A percentile compares a stretch with the other conserved stretches of the same genome.
Evolutionary conservation across 2,113 vertebrate species (phyloP).

Genomic region (Daphoenositta chrysoptera): DNA sequence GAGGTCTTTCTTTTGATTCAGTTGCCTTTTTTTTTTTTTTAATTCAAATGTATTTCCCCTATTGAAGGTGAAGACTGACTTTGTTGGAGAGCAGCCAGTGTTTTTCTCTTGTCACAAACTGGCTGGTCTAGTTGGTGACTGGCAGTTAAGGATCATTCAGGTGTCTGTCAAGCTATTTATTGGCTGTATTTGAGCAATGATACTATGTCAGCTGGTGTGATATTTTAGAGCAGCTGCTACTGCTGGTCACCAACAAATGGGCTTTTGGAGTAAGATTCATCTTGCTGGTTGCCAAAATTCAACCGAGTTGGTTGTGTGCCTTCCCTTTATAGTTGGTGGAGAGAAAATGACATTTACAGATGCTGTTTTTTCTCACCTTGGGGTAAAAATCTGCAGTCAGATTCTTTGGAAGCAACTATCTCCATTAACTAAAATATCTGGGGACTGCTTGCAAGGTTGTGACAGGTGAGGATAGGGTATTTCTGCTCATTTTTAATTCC

Average conservation of each 20-base stretch:
- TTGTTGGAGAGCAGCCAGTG: not conserved
- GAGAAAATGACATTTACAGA: not conserved
- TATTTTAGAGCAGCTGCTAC: not conserved
- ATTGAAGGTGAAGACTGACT: not conserved
- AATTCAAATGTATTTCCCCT: not conserved
- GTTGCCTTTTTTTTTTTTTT: not conserved
- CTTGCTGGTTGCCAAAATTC: not conserved
- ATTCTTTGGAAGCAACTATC: not conserved
- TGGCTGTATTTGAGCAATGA: not conserved
- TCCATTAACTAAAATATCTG: not conserved
- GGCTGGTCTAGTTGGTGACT: not conserved
- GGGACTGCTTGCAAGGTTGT: not conserved
- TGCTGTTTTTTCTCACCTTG: not conserved
- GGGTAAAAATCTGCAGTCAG: not conserved
- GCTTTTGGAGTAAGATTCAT: not conserved
- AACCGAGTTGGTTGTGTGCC: not conserved
- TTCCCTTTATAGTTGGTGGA: not conserved
- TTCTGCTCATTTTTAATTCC: not conserved
- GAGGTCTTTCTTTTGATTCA: not conserved
- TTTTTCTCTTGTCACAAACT: not conserved
- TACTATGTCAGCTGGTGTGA: not conserved
- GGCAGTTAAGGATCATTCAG: not conserved
- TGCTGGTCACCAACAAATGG: not conserved
- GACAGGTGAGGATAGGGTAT: not conserved
- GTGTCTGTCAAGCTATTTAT: conserved; percentile 5